phyloP scores from a whole-genome alignment of 2,888 invertebrate species.

The Helicoverpa assulta region DNA sequence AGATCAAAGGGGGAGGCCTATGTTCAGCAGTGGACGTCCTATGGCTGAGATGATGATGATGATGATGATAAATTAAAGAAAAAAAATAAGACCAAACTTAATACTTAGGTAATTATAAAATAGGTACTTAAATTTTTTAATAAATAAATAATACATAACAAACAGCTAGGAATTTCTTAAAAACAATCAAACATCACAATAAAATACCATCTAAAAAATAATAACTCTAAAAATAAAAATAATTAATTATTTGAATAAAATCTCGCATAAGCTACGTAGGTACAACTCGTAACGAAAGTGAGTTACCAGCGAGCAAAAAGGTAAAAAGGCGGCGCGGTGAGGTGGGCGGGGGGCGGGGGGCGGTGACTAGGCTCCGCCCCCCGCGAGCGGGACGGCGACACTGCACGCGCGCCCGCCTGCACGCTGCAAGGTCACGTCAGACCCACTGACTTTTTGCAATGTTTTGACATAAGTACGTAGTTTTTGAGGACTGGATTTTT shows the following conservation, averaged over 20 bases:
- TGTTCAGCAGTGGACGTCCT: too few relatives aligned
- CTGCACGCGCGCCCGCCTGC: slow-evolving; percentile 65
- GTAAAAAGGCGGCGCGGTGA: slow-evolving; percentile 80
- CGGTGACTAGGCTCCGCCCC: slow-evolving; percentile 80
- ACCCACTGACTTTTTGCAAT: slow-evolving; percentile 68
- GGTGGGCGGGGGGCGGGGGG: slow-evolving; percentile 86
- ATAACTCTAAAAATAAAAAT: slow-evolving; percentile 24
- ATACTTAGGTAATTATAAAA: too few relatives aligned
- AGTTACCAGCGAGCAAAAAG: slow-evolving; percentile 81
- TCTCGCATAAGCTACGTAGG: slow-evolving; percentile 58
- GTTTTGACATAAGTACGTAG: slow-evolving; percentile 68
- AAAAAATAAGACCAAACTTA: too few relatives aligned
- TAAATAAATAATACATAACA: too few relatives aligned
- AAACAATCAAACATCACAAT: background rate
- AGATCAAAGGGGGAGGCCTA: too few relatives aligned
- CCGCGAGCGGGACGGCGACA: slow-evolving; percentile 78
- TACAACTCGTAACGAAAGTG: slow-evolving; percentile 75
- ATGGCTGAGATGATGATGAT: too few relatives aligned
- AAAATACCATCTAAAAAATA: background rate
- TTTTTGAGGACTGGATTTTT: slow-evolving; percentile 34
- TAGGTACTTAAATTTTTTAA: too few relatives aligned
- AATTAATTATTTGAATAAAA: slow-evolving; percentile 52
- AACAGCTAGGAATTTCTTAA: background rate
- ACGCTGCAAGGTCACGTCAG: slow-evolving; percentile 81
- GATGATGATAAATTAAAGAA: too few relatives aligned